These are phyloP conservation scores for Phrynocephalus guinanensis DNA, from an alignment of 2,797 vertebrate species.

Conservation along the genomic window DNA sequence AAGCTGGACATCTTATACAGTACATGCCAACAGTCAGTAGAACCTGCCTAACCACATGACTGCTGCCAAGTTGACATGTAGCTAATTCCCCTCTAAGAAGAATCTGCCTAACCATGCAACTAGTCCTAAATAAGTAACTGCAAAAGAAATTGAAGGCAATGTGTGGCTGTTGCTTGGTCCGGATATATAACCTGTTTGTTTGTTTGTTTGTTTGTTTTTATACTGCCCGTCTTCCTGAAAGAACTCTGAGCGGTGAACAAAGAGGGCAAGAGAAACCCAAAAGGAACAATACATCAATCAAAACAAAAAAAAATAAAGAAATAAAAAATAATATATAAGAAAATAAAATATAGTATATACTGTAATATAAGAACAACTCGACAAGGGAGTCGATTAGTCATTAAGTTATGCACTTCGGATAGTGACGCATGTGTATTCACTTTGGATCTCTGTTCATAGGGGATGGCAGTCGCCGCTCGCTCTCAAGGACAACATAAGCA, in stretches of 20 bases:
- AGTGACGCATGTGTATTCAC: not conserved
- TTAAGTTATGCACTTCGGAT: not conserved
- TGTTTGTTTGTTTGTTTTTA: too few species aligned
- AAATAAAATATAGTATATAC: not conserved
- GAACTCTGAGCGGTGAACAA: too few species aligned
- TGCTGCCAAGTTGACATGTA: not conserved
- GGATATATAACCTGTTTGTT: not conserved
- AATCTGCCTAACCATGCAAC: not conserved
- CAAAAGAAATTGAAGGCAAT: not conserved
- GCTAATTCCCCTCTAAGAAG: not conserved
- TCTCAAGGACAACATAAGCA: constrained; percentile 98
- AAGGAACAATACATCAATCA: not conserved
- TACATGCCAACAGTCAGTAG: not conserved
- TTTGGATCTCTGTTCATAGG: constrained; percentile 72
- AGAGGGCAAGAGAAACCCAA: not conserved
- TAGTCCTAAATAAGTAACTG: not conserved
- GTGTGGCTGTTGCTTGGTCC: not conserved
- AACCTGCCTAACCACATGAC: not conserved
- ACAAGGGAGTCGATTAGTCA: too few species aligned
- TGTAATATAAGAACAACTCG: too few species aligned
- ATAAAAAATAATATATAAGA: too few species aligned
- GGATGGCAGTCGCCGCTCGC: constrained; percentile 93
- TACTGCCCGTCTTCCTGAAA: too few species aligned
- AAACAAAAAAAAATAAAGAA: too few species aligned
- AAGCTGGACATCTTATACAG: not conserved